phyloP scores from a whole-genome alignment of 2,113 vertebrate species.

The Anolis carolinensis region DNA sequence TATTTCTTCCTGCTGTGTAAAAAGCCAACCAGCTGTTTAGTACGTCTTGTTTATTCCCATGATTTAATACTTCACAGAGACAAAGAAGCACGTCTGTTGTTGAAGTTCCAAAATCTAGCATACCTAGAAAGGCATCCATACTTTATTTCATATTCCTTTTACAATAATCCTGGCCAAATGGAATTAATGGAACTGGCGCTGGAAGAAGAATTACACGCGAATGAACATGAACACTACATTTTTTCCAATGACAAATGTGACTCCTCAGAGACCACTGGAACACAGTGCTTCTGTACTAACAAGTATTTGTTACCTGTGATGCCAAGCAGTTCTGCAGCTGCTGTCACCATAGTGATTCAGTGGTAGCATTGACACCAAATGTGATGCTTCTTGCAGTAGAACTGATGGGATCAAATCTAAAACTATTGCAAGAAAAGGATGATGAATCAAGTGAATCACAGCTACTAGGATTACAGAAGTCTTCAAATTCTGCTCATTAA shows the following conservation, averaged over 20 bases:
- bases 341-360: conserved; percentile 49
- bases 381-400: conserved; percentile 25
- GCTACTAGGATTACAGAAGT: conserved; percentile 14
- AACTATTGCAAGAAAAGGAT: background rate
- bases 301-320: background rate
- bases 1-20: conserved; percentile 15
- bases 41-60: background rate
- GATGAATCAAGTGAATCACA: accelerated
- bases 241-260: background rate
- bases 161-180: conserved; percentile 15
- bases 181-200: conserved; percentile 13
- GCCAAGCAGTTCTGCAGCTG: background rate
- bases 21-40: background rate
- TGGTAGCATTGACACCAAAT: conserved; percentile 25
- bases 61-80: background rate
- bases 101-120: background rate
- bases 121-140: background rate
- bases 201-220: background rate
- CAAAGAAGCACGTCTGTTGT: accelerated
- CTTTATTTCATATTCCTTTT: background rate
- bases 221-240: background rate
- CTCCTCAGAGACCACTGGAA: background rate
- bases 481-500: conserved; percentile 27
- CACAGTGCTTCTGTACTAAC: background rate
- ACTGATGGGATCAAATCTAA: accelerated